A percentile compares a stretch with the other conserved stretches of the same genome.
These are phyloP conservation scores for Protaetia brevitarsis DNA, from an alignment of 1,140 invertebrate species.

Conservation along the genomic window DNA sequence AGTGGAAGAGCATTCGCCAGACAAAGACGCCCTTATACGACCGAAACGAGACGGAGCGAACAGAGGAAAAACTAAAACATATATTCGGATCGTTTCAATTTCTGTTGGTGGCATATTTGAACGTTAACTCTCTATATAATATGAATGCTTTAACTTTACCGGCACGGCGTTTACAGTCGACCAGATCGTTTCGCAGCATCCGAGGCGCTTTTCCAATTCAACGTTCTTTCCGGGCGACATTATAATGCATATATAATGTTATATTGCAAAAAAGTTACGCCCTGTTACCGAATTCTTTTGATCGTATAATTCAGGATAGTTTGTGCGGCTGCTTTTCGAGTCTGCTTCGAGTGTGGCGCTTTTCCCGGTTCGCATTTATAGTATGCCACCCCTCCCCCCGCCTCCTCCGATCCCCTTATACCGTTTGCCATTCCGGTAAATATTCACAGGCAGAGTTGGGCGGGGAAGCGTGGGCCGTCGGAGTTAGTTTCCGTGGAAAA, in stretches of 20 bases:
- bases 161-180: constrained; percentile 37
- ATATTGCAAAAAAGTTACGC: constrained; percentile 46
- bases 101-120: constrained; percentile 49
- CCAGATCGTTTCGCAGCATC: constrained; percentile 36
- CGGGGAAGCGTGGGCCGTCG: no score
- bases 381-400: no score
- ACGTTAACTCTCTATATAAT: constrained; percentile 50
- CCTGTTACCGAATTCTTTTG: constrained; percentile 22
- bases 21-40: not conserved
- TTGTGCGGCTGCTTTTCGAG: no score
- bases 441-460: no score
- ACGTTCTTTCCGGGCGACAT: constrained; percentile 38
- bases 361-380: no score
- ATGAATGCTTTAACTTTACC: constrained; percentile 49
- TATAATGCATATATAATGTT: constrained; percentile 50
- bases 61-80: constrained; percentile 45
- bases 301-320: constrained; percentile 20
- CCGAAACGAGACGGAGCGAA: not conserved
- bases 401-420: no score
- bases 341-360: no score
- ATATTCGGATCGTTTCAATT: constrained; percentile 48
- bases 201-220: constrained; percentile 28
- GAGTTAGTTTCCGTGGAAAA: no score
- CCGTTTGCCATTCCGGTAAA: no score
- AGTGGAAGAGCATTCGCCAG: not conserved